Evolutionary conservation across 2,797 vertebrate species (phyloP).

Genomic region (Intellagama lesueurii): DNA sequence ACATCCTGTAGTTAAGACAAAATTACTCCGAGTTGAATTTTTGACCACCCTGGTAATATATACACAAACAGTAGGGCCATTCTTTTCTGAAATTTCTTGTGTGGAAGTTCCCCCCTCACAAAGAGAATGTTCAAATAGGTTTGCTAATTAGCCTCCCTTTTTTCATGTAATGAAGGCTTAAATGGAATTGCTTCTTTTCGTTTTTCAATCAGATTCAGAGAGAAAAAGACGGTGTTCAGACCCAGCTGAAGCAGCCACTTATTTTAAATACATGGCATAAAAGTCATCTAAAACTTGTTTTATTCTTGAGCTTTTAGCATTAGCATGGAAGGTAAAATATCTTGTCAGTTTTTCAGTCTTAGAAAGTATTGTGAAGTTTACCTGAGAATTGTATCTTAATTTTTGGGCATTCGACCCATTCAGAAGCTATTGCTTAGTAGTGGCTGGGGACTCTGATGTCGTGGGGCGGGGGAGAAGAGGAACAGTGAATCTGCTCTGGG

Average conservation of each 20-base stretch:
- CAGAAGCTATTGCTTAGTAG: too few species aligned
- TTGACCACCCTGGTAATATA: slow-evolving; percentile 14
- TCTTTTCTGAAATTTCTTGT: slow-evolving; percentile 30
- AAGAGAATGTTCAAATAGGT: slow-evolving; percentile 8
- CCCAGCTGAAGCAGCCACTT: background rate
- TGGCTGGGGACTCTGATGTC: too few species aligned
- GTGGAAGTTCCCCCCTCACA: background rate
- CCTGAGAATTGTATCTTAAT: background rate
- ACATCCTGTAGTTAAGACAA: slow-evolving; percentile 20
- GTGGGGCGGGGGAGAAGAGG: too few species aligned
- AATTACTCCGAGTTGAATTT: background rate
- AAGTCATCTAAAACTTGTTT: background rate
- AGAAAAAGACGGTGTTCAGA: background rate
- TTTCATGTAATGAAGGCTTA: background rate
- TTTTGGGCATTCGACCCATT: background rate
- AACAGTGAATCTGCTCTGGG: too few species aligned
- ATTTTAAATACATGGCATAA: slow-evolving; percentile 5
- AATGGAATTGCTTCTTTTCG: background rate
- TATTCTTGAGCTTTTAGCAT: slow-evolving; percentile 1
- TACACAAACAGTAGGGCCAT: background rate
- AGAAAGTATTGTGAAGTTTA: background rate
- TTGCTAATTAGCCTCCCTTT: background rate
- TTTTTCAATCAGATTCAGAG: background rate
- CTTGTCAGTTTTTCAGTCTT: background rate
- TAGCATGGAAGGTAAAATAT: background rate